Evolutionary conservation across 2,113 vertebrate genomes (phyloP), one percentile per base, ranked within the genome.

Genomic region (Zapornia atra): DNA sequence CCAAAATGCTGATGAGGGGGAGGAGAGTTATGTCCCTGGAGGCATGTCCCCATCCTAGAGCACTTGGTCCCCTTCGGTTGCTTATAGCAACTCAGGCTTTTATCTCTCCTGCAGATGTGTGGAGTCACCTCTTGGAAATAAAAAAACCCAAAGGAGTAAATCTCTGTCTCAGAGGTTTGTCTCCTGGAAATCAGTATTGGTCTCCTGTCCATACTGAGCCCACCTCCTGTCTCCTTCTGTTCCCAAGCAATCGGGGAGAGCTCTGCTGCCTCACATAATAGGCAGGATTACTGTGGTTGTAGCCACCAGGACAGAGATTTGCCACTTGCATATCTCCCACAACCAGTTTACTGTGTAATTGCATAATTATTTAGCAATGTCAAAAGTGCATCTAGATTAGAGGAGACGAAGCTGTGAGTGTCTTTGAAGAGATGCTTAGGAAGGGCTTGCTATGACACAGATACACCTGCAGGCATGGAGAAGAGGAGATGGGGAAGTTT

Each of bases 361-460:
- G 60, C 51, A 33, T 69, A 31, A 83, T 92, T 92, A 90, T 92
- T 96, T 85, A 94, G 76, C 6, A 2, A 53, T 90, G 95, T 64
- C 82, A 94, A 83, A 94, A 77, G 69, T 61, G 82, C 46, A 90
- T 86, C 77, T 78, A 93, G 51, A 95, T 95, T 87, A 85, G 68
- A 82, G 73, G 50, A 95, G 82, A 63, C 0, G 20, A 89, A 91
- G 63, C 75, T 90, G 29, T 91, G 82, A 91, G 66, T 57, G 56
- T 53, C 86, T 95, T 90, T 94, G 85, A 97, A 93, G 95, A 92
- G 86, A 80, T 51, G 63, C 75, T 91, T 91, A 87, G 73, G 88
- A 89, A 91, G 66, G 75, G 70, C 51, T 96, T 88, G n/a, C 86
- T 91, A 34, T 69, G 66, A 73, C 79, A 79, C 31, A 69, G 88